Evolutionary conservation across 2,797 vertebrate genomes (phyloP).

Genomic region (Neopelma chrysocephalum): DNA sequence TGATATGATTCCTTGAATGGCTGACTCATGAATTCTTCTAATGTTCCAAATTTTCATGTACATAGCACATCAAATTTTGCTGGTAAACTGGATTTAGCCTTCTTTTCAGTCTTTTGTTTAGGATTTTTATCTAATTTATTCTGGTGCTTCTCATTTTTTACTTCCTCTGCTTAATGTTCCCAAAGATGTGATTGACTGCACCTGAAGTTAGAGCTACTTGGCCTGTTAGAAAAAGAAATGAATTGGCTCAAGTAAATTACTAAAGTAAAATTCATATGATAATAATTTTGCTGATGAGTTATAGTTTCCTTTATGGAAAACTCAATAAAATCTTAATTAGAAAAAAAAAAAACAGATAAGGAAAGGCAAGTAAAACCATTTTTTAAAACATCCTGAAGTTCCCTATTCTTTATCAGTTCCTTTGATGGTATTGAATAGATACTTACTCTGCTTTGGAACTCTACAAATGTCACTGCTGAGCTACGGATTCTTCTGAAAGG

Average conservation of each 20-base stretch:
- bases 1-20: not conserved
- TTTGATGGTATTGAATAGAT: slow-evolving; percentile 36
- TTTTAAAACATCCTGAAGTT: not conserved
- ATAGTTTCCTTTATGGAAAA: slow-evolving; percentile 26
- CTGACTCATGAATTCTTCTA: slow-evolving; percentile 38
- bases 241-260: slow-evolving; percentile 12
- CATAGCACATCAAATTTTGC: not conserved
- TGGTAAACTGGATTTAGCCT: slow-evolving; percentile 13
- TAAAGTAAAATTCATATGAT: slow-evolving; percentile 34
- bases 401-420: not conserved
- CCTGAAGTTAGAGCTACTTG: slow-evolving; percentile 38
- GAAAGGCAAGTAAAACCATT: not conserved
- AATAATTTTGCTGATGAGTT: slow-evolving; percentile 29
- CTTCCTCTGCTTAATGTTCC: slow-evolving; percentile 11
- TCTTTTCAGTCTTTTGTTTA: slow-evolving; percentile 29
- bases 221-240: not conserved
- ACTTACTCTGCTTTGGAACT: not conserved
- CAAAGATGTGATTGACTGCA: slow-evolving; percentile 32
- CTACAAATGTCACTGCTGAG: not conserved
- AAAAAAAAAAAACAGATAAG: slow-evolving; percentile 4
- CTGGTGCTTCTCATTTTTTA: slow-evolving; percentile 18
- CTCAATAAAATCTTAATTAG: slow-evolving; percentile 49
- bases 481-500: slow-evolving; percentile 8
- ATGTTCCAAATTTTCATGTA: slow-evolving; percentile 13
- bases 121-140: slow-evolving; percentile 38